Evolutionary conservation across 2,888 invertebrate genomes (phyloP).

Genomic region (Orthosia incerta): DNA sequence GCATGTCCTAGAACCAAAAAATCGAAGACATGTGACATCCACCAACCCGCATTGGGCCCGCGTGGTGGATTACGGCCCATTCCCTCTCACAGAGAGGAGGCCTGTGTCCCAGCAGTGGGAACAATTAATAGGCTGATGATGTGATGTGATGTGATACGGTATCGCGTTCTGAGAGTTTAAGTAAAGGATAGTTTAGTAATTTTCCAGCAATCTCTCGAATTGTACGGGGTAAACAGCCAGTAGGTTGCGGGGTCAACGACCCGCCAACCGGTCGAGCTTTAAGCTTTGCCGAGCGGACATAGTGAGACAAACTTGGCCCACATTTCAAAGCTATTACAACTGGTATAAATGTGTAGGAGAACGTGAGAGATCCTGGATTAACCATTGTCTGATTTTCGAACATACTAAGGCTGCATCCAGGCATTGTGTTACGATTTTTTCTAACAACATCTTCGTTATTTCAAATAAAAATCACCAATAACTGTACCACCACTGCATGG

Average conservation of each 20-base stretch:
- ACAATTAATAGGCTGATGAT: too few species aligned
- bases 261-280: conserved; percentile 88
- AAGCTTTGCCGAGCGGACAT: conserved; percentile 84
- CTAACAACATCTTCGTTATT: not conserved
- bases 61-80: too few species aligned
- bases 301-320: conserved; percentile 88
- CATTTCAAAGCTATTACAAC: conserved; percentile 78
- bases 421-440: conserved; percentile 4
- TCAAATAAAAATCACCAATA: not conserved
- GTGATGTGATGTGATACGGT: too few species aligned
- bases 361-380: conserved; percentile 42
- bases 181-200: conserved; percentile 65
- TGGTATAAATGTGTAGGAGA: conserved; percentile 61
- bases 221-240: conserved; percentile 78
- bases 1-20: too few species aligned
- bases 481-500: not conserved
- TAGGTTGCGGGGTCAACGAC: conserved; percentile 88
- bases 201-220: conserved; percentile 68
- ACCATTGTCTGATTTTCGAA: conserved; percentile 28
- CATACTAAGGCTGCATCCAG: not conserved
- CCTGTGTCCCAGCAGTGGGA: too few species aligned
- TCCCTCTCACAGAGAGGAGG: too few species aligned
- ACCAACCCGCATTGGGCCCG: too few species aligned
- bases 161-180: conserved; percentile 52
- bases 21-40: too few species aligned